Evolutionary conservation across 2,888 invertebrate genomes (phyloP).

Genomic region (Sthenelais limicola): DNA sequence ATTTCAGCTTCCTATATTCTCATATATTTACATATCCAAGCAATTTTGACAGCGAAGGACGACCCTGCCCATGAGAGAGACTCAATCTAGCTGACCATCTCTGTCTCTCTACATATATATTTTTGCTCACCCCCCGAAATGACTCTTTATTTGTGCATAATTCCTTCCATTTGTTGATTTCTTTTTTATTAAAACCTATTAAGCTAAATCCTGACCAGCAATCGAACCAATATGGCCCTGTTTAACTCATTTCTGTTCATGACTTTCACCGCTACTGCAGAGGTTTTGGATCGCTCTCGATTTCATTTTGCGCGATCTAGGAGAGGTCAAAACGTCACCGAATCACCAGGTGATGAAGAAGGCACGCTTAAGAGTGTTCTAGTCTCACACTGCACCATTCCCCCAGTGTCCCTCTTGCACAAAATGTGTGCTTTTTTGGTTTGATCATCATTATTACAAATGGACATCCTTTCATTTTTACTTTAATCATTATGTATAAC

Average conservation of each 20-base stretch:
- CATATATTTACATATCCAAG: too few species aligned
- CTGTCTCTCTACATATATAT: too few species aligned
- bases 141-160: too few species aligned
- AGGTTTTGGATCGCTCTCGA: conserved; percentile 40
- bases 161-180: conserved; percentile 2
- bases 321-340: conserved; percentile 40
- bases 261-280: conserved; percentile 36
- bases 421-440: conserved; percentile 18
- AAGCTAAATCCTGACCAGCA: too few species aligned
- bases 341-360: conserved; percentile 35
- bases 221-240: too few species aligned
- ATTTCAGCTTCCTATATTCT: too few species aligned
- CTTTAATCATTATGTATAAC: conserved; percentile 10
- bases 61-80: conserved; percentile 1
- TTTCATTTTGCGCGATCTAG: conserved; percentile 40
- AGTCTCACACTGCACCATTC: conserved; percentile 33
- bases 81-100: too few species aligned
- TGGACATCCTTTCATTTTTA: not conserved
- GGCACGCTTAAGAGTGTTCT: conserved; percentile 32
- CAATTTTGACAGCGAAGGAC: conserved; percentile 26
- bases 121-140: too few species aligned
- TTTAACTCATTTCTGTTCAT: conserved; percentile 39
- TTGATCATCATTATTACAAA: too few species aligned
- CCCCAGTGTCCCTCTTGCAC: conserved; percentile 32
- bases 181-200: conserved; percentile 7